Conservation (phyloP, 2,888 invertebrate genomes). For the Eupithecia centaureata region DNA sequence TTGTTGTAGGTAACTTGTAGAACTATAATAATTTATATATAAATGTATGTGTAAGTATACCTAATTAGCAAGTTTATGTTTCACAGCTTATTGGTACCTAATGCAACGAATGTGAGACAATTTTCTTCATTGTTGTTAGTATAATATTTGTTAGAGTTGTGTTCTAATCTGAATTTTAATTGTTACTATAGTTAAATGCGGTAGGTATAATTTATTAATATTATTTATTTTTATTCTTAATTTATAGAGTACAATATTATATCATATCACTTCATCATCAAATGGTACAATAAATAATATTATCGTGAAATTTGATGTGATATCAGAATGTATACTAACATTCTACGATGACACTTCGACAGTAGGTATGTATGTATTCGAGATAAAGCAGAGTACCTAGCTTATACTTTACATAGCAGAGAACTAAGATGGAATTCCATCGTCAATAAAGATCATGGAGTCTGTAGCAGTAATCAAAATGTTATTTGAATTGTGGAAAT, state of each 20-base stretch:
- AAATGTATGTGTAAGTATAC: too few species aligned
- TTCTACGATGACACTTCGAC: background rate
- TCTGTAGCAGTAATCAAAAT: background rate
- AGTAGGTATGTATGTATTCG: background rate
- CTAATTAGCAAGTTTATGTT: conserved; percentile 40
- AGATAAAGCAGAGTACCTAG: background rate
- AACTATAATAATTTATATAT: conserved; percentile 13
- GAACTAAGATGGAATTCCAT: background rate
- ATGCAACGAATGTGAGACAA: conserved; percentile 67
- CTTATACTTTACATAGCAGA: background rate
- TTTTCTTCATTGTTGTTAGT: conserved; percentile 44
- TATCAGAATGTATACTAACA: conserved; percentile 3
- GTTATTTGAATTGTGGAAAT: conserved; percentile 7
- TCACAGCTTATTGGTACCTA: conserved; percentile 64
- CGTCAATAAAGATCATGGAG: background rate
- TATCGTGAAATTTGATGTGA: conserved; percentile 42
- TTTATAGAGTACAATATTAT: conserved; percentile 60
- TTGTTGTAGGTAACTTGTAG: conserved; percentile 48
- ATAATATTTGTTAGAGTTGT: conserved; percentile 25
- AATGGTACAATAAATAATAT: conserved; percentile 64
- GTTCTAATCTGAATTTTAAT: conserved; percentile 23
- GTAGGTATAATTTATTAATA: too few species aligned
- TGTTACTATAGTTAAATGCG: conserved; percentile 12
- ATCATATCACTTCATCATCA: conserved; percentile 62
- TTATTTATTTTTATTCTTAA: conserved; percentile 26